phyloP scores from a whole-genome alignment of 1,140 invertebrate species.

The Caligus rogercresseyi region DNA sequence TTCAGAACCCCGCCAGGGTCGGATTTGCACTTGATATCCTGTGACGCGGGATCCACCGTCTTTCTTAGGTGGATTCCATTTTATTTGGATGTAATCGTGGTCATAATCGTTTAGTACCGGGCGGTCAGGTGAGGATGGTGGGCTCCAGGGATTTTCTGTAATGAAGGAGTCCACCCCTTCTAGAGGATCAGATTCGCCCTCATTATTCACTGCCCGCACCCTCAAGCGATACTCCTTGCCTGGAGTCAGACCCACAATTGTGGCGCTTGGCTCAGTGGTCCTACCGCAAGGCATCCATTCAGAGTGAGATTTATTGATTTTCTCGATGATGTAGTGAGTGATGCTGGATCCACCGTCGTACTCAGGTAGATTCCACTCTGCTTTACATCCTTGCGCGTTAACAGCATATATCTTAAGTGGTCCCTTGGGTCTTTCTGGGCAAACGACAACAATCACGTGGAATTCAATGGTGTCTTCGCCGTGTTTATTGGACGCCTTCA shows the following conservation, averaged over 20 bases:
- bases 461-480: conserved; percentile 85
- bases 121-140: conserved; percentile 69
- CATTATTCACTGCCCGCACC: conserved; percentile 80
- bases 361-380: conserved; percentile 70
- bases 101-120: conserved; percentile 84
- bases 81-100: conserved; percentile 75
- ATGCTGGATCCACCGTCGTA: conserved; percentile 85
- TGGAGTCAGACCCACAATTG: conserved; percentile 61
- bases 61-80: conserved; percentile 68
- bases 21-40: conserved; percentile 83
- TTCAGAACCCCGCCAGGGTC: conserved; percentile 33
- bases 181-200: conserved; percentile 86
- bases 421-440: conserved; percentile 49
- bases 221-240: conserved; percentile 93
- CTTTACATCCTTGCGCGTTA: conserved; percentile 64
- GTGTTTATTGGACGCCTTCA: conserved; percentile 77
- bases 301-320: conserved; percentile 82
- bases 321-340: conserved; percentile 85
- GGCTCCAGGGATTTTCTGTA: conserved; percentile 94
- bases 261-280: conserved; percentile 59
- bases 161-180: conserved; percentile 69
- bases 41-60: conserved; percentile 83
- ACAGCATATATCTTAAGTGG: conserved; percentile 69
- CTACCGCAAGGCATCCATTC: conserved; percentile 67
- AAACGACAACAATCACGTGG: conserved; percentile 60